Conservation (phyloP, 2,888 invertebrate species). For the Lochmaea capreae region DNA sequence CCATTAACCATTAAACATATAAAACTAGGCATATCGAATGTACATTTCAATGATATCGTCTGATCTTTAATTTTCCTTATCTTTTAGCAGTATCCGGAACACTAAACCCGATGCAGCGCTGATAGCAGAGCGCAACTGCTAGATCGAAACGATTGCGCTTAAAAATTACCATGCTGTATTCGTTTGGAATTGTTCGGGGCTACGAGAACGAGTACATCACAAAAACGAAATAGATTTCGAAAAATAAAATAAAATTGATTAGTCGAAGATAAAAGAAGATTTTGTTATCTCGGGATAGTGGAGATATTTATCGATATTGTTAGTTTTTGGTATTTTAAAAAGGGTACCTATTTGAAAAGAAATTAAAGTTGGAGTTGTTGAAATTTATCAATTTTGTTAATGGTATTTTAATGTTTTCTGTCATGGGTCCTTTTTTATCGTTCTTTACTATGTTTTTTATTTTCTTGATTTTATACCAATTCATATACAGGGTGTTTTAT, state of each 20-base stretch:
- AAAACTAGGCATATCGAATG: conserved; percentile 42
- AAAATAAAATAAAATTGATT: conserved; percentile 14
- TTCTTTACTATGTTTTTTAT: too few relatives aligned
- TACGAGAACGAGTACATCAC: conserved; percentile 30
- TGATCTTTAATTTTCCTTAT: conserved; percentile 59
- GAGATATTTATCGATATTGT: neutral
- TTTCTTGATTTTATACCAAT: too few relatives aligned
- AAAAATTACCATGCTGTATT: conserved; percentile 43
- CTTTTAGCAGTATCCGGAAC: conserved; percentile 52
- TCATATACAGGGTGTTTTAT: too few relatives aligned
- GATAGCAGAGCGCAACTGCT: conserved; percentile 41
- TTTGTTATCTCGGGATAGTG: neutral
- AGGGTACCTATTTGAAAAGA: too few relatives aligned
- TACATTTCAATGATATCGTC: conserved; percentile 50
- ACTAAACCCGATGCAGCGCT: conserved; percentile 52
- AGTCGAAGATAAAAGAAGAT: neutral
- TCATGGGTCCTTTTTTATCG: too few relatives aligned
- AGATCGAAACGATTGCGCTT: conserved; percentile 48
- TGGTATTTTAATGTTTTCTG: too few relatives aligned
- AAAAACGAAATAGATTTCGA: conserved; percentile 31
- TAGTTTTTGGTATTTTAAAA: neutral
- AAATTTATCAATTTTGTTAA: too few relatives aligned
- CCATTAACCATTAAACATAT: conserved; percentile 27
- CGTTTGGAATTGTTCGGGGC: conserved; percentile 31
- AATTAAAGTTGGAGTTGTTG: too few relatives aligned